Percentiles rank a stretch among this genome's conserved stretches.
Evolutionary conservation across 2,888 invertebrate species (phyloP).

Genomic region (Ochropacha duplaris): DNA sequence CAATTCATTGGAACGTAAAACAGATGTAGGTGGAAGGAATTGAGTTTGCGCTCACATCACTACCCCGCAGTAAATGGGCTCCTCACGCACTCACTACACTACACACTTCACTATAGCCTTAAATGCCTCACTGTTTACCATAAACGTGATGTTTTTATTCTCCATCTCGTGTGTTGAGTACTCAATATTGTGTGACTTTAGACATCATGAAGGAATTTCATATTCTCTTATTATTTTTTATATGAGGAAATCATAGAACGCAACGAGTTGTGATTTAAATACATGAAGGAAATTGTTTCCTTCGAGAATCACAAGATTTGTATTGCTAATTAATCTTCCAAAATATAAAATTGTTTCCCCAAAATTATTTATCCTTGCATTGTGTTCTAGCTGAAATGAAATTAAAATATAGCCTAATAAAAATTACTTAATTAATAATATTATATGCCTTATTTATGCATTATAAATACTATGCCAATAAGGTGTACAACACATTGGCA

Average conservation of each 20-base stretch:
- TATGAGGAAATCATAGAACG: neutral
- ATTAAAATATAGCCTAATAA: neutral
- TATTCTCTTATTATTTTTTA: neutral
- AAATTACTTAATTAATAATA: slow-evolving; percentile 8
- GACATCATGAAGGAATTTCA: slow-evolving; percentile 1
- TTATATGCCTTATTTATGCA: no score
- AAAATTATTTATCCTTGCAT: neutral
- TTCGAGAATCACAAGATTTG: neutral
- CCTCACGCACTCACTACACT: slow-evolving; percentile 37
- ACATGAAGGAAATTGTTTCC: no score
- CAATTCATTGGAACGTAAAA: slow-evolving; percentile 71
- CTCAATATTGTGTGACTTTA: slow-evolving; percentile 4
- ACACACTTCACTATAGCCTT: slow-evolving; percentile 49
- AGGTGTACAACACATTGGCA: no score
- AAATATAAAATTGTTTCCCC: neutral
- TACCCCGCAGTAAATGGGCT: slow-evolving; percentile 47
- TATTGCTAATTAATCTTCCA: neutral
- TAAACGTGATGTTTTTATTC: slow-evolving; percentile 59
- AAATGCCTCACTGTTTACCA: slow-evolving; percentile 57
- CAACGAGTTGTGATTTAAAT: neutral
- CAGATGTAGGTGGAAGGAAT: slow-evolving; percentile 63
- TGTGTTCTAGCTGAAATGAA: neutral
- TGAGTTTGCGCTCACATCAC: slow-evolving; percentile 53
- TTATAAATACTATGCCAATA: no score
- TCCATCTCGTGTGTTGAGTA: slow-evolving; percentile 38